phyloP scores from a whole-genome alignment of 2,888 invertebrate genomes.

The Acanthoscelides obtectus region DNA sequence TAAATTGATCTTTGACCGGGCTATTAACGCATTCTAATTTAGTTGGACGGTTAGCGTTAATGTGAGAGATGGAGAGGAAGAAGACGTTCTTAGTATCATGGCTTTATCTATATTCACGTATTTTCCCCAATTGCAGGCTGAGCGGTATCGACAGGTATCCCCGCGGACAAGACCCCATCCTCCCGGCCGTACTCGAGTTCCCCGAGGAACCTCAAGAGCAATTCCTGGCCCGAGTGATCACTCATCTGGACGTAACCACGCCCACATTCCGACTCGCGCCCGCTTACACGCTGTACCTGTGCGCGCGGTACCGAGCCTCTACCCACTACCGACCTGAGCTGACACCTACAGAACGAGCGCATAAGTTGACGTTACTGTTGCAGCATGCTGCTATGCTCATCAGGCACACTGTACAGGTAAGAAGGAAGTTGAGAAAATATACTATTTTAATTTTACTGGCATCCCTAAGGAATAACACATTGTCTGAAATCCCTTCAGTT shows the following conservation, averaged over 20 bases:
- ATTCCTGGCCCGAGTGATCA: conserved; percentile 82
- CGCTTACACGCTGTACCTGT: conserved; percentile 93
- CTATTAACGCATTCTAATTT: no score
- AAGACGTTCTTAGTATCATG: no score
- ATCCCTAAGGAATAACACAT: no score
- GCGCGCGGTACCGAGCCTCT: conserved; percentile 88
- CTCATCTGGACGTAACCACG: conserved; percentile 81
- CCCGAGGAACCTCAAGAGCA: conserved; percentile 92
- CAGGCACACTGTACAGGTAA: conserved; percentile 45
- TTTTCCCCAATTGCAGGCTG: conserved; percentile 30
- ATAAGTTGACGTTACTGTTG: conserved; percentile 82
- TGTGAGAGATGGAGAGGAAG: no score
- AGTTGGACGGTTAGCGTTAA: no score
- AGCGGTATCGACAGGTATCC: conserved; percentile 52
- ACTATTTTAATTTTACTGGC: no score
- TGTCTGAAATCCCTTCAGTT: no score
- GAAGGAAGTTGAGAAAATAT: not conserved
- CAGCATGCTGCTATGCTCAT: conserved; percentile 88
- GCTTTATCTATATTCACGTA: no score
- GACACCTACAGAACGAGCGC: conserved; percentile 86
- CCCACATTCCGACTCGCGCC: conserved; percentile 94
- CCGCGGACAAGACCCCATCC: conserved; percentile 79
- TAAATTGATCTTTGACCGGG: no score
- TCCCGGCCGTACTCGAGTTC: conserved; percentile 93
- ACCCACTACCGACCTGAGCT: conserved; percentile 91